A percentile compares a stretch with the other conserved stretches of the same genome.
Conservation (phyloP, 1,140 invertebrate genomes). For the Trinorchestia longiramus region DNA sequence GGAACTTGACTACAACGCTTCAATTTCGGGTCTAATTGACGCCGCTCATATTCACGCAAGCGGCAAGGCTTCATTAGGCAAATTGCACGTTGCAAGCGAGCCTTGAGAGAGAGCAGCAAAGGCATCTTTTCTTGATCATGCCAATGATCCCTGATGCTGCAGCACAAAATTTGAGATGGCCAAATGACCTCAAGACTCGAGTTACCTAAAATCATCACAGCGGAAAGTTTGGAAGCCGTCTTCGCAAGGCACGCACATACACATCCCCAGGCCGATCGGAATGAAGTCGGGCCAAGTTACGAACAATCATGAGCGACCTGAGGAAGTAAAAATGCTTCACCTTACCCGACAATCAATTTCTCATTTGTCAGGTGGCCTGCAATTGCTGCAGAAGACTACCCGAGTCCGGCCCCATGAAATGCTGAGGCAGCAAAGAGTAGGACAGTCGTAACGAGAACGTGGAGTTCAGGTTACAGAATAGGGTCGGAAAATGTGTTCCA, state of each 20-base stretch:
- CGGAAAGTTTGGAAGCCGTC: not conserved
- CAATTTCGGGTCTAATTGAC: not conserved
- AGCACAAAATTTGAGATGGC: constrained; percentile 10
- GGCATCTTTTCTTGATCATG: not conserved
- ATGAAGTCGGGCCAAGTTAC: constrained; percentile 12
- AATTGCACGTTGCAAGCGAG: not conserved
- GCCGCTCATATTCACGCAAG: not conserved
- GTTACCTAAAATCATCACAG: constrained; percentile 3
- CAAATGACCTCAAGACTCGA: constrained; percentile 21
- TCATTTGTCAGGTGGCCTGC: constrained; percentile 45
- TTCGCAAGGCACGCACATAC: not conserved
- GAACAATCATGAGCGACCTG: not conserved
- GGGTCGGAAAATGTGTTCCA: not conserved
- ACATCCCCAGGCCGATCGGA: not conserved
- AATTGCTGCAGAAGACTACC: constrained; percentile 27
- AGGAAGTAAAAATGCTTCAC: constrained; percentile 23
- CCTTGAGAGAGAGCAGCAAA: not conserved
- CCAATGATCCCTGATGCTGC: not conserved
- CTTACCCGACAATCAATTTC: constrained; percentile 47
- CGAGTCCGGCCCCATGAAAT: not conserved
- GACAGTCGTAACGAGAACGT: not conserved
- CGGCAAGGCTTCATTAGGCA: constrained; percentile 5
- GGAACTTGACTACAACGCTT: not conserved
- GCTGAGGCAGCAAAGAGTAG: constrained; percentile 18
- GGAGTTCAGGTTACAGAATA: not conserved